These are phyloP conservation scores for Melanostoma mellinum DNA, from an alignment of 2,888 invertebrate species.

Conservation along the genomic window DNA sequence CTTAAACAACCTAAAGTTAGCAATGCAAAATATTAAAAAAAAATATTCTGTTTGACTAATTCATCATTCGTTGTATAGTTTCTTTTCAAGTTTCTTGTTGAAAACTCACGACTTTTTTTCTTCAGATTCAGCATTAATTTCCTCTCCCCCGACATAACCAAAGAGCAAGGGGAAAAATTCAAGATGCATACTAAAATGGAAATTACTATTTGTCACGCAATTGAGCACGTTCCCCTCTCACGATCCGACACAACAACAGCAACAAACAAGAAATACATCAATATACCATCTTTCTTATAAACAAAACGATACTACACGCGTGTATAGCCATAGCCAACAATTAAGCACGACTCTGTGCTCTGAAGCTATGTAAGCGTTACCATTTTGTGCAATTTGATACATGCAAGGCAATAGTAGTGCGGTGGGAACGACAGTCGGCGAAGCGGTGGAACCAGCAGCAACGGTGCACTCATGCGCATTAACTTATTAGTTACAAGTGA, in stretches of 20 bases:
- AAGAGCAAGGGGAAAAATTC: too few relatives aligned
- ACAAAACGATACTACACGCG: constrained; percentile 33
- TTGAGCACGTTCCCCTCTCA: constrained; percentile 61
- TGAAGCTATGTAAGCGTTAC: constrained; percentile 34
- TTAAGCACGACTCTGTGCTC: constrained; percentile 50
- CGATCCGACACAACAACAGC: constrained; percentile 9
- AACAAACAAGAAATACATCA: constrained; percentile 16
- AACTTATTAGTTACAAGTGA: constrained; percentile 44
- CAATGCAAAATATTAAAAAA: too few relatives aligned
- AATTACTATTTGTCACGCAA: constrained; percentile 68
- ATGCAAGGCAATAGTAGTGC: neutral
- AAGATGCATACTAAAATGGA: neutral
- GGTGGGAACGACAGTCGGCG: neutral
- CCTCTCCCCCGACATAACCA: too few relatives aligned
- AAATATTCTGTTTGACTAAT: too few relatives aligned
- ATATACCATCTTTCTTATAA: constrained; percentile 25
- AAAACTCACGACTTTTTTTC: too few relatives aligned
- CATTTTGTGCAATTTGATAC: constrained; percentile 57
- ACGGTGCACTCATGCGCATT: constrained; percentile 58
- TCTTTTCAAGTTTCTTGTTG: too few relatives aligned
- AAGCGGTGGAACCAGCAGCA: constrained; percentile 4
- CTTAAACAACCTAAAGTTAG: too few relatives aligned
- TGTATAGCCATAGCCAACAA: constrained; percentile 36
- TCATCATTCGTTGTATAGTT: too few relatives aligned
- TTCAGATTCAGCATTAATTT: too few relatives aligned